Evolutionary conservation across 2,113 vertebrate genomes (phyloP).

Genomic region (Cairina moschata): DNA sequence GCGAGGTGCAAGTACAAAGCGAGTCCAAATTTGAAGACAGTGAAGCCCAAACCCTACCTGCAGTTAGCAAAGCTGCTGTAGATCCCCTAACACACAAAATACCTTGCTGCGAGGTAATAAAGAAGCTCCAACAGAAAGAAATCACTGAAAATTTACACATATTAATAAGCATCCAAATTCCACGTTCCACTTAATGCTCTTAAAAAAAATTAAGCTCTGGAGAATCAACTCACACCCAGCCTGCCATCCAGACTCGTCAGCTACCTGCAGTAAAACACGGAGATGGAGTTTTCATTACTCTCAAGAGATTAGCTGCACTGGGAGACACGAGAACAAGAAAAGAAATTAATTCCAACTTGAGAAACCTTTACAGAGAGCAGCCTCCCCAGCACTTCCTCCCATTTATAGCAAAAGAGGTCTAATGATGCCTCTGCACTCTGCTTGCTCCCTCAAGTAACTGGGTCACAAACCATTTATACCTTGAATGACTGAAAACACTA

Average conservation of each 20-base stretch:
- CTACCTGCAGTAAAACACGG: not conserved
- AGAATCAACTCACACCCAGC: constrained; percentile 6
- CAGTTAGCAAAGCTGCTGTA: not conserved
- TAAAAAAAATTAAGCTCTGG: not conserved
- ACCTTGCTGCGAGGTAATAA: not conserved
- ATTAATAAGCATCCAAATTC: not conserved
- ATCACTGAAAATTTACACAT: not conserved
- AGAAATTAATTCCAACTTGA: constrained; percentile 43
- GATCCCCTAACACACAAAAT: not conserved
- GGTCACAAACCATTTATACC: constrained; percentile 45
- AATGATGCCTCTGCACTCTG: constrained; percentile 7
- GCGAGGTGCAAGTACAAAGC: not conserved
- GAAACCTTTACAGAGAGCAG: not conserved
- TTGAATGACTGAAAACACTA: constrained; percentile 49
- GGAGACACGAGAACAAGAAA: constrained; percentile 40
- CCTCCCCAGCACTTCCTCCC: not conserved
- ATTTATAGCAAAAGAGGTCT: constrained; percentile 23
- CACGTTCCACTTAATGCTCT: not conserved
- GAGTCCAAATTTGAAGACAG: not conserved
- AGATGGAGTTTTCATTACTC: constrained; percentile 18
- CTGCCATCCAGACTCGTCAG: not conserved
- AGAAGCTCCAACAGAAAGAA: not conserved
- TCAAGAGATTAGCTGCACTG: constrained; percentile 27
- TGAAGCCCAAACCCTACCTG: not conserved
- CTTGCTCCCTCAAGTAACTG: constrained; percentile 43